Percentiles rank a stretch among this genome's conserved stretches.
These are phyloP conservation scores for Coregonus suidteri DNA, from an alignment of 2,797 vertebrate genomes.

Conservation along the genomic window DNA sequence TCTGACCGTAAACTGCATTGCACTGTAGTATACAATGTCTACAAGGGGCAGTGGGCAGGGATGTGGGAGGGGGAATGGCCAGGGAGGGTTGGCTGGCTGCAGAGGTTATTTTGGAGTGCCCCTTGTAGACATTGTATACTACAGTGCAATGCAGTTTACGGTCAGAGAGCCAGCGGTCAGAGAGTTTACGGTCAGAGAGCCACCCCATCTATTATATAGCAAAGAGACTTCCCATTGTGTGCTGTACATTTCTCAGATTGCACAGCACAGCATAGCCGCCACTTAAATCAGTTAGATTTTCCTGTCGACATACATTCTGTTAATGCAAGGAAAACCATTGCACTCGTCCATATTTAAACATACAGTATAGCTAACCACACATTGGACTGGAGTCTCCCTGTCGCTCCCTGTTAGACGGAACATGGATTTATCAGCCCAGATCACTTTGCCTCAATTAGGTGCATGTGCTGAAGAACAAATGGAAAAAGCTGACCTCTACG, in stretches of 20 bases:
- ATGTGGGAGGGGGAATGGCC: conserved; percentile 17
- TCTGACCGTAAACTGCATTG: conserved; percentile 63
- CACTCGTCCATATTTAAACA: conserved; percentile 57
- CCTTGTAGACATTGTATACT: too few species aligned
- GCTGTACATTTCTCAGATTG: conserved; percentile 19
- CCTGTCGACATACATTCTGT: conserved; percentile 15
- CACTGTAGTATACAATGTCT: conserved; percentile 41
- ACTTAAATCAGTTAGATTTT: conserved; percentile 19
- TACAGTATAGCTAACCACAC: conserved; percentile 24
- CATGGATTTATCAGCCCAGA: conserved; percentile 65
- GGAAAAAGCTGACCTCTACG: conserved; percentile 73
- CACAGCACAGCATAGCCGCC: conserved; percentile 14
- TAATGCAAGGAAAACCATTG: conserved; percentile 17
- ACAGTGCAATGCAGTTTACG: too few species aligned
- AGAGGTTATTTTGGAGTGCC: conserved; percentile 11
- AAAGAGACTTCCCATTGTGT: conserved; percentile 6
- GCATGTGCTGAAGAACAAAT: conserved; percentile 62
- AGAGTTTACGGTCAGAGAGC: too few species aligned
- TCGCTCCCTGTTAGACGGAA: conserved; percentile 69
- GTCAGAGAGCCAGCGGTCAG: too few species aligned
- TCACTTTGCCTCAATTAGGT: conserved; percentile 72
- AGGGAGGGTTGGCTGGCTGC: background rate
- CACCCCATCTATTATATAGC: background rate
- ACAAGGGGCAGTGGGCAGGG: conserved; percentile 51
- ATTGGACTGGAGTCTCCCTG: conserved; percentile 50